A percentile compares a stretch with the other conserved stretches of the same genome.
These are phyloP conservation scores for Orius insidiosus DNA, from an alignment of 1,140 invertebrate genomes.

Conservation along the genomic window DNA sequence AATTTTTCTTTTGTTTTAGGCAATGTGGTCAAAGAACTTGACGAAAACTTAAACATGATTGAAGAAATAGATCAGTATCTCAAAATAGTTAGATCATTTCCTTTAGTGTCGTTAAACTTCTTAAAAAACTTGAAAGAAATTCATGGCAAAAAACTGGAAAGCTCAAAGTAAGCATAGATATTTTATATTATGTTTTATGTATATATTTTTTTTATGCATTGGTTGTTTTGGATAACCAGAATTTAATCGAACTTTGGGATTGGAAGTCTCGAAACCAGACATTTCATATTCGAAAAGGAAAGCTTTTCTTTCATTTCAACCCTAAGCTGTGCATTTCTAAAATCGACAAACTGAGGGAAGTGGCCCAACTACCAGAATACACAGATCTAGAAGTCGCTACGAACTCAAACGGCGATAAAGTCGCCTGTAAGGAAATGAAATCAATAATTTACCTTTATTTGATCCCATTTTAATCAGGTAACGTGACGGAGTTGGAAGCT, in stretches of 20 bases:
- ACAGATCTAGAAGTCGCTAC: too few relatives aligned
- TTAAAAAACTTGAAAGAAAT: conserved; percentile 62
- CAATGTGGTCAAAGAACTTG: conserved; percentile 59
- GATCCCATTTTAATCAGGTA: too few relatives aligned
- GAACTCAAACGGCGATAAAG: too few relatives aligned
- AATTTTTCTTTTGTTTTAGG: conserved; percentile 28
- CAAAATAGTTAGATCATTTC: conserved; percentile 62
- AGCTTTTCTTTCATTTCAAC: conserved; percentile 84
- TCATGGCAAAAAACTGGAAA: conserved; percentile 36
- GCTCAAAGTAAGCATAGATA: conserved; percentile 29
- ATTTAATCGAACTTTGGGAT: conserved; percentile 79
- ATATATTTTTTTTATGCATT: conserved; percentile 37
- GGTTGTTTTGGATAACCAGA: conserved; percentile 73
- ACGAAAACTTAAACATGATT: conserved; percentile 55
- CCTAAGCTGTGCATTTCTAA: conserved; percentile 74
- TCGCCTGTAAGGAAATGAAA: conserved; percentile 48
- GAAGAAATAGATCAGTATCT: conserved; percentile 62
- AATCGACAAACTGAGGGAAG: conserved; percentile 42
- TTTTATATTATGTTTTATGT: conserved; percentile 6
- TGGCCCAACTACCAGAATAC: conserved; percentile 26
- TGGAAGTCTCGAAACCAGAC: conserved; percentile 35
- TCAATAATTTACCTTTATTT: too few relatives aligned
- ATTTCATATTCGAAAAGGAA: conserved; percentile 37
- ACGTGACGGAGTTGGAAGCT: conserved; percentile 39
- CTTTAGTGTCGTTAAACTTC: conserved; percentile 70